A percentile compares a stretch with the other conserved stretches of the same genome.
These are phyloP conservation scores for Holothuria glaberrima DNA, from an alignment of 35 echinoderm and acorn worm species.

Conservation along the genomic window DNA sequence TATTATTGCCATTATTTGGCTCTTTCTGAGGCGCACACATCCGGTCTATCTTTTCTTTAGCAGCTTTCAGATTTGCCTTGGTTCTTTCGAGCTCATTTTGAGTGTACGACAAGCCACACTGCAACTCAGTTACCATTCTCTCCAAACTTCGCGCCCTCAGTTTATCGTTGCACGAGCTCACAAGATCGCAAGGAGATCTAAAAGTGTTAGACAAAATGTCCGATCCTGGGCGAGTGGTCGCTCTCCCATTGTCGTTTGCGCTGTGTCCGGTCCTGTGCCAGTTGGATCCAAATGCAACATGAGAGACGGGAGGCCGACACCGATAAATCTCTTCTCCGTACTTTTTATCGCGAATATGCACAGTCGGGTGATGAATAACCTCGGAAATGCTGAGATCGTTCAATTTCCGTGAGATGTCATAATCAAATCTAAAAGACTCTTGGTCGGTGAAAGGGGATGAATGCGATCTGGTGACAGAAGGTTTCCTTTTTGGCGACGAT, in stretches of 20 bases:
- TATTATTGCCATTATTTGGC: neutral
- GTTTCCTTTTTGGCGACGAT: slow-evolving; percentile 5
- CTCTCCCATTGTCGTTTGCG: neutral
- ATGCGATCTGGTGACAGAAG: neutral
- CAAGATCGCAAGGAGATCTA: neutral
- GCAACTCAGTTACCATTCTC: slow-evolving; percentile 20
- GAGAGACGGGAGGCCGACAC: no score
- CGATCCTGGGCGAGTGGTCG: neutral
- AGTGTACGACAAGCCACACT: slow-evolving; percentile 27
- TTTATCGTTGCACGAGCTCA: neutral
- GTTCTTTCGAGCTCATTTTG: slow-evolving; percentile 31
- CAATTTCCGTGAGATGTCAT: neutral
- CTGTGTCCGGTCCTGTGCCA: neutral
- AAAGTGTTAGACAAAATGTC: neutral
- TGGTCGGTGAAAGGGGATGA: slow-evolving; percentile 25
- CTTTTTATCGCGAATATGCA: neutral
- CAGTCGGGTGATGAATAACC: slow-evolving; percentile 40
- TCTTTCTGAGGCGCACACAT: slow-evolving; percentile 30
- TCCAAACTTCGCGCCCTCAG: slow-evolving; percentile 9
- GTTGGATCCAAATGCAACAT: no score
- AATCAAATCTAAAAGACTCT: neutral
- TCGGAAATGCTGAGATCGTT: neutral
- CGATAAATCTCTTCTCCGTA: neutral
- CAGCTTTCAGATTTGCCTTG: slow-evolving; percentile 18
- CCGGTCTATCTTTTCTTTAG: slow-evolving; percentile 31